A percentile compares a stretch with the other conserved stretches of the same genome.
These are phyloP conservation scores for Epistrophe eligans DNA, from an alignment of 2,888 invertebrate genomes.

Conservation along the genomic window DNA sequence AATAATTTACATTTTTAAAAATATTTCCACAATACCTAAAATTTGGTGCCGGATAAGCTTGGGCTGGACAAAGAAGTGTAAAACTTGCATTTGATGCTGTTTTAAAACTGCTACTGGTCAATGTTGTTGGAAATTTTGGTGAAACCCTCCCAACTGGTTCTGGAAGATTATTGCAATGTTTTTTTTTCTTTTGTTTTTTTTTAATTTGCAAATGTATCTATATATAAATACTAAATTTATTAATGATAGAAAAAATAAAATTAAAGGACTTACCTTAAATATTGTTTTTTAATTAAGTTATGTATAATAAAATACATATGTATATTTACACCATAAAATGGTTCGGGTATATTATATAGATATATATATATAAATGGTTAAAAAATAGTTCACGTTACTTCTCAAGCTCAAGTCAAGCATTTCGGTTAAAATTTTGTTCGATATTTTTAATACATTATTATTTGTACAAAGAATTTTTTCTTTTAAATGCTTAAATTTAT, in stretches of 20 bases:
- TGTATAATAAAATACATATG: slow-evolving; percentile 22
- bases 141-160: slow-evolving; percentile 91
- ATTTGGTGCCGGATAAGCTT: slow-evolving; percentile 89
- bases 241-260: slow-evolving; percentile 28
- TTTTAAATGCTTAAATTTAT: slow-evolving; percentile 30
- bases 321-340: slow-evolving; percentile 33
- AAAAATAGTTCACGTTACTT: slow-evolving; percentile 73
- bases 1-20: too few relatives aligned
- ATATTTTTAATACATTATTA: not conserved
- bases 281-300: not conserved
- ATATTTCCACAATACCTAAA: slow-evolving; percentile 84
- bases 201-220: slow-evolving; percentile 11
- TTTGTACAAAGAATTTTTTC: slow-evolving; percentile 20
- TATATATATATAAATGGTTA: not conserved
- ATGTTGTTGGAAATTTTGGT: slow-evolving; percentile 88
- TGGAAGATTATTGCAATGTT: slow-evolving; percentile 77
- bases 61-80: slow-evolving; percentile 87
- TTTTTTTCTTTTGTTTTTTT: slow-evolving; percentile 14
- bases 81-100: slow-evolving; percentile 85
- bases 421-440: slow-evolving; percentile 70
- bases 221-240: slow-evolving; percentile 33
- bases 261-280: slow-evolving; percentile 66
- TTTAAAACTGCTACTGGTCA: slow-evolving; percentile 87
- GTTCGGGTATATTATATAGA: not conserved
- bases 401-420: slow-evolving; percentile 82